Evolutionary conservation across 2,113 vertebrate genomes (phyloP).

Genomic region (Cricetomys ansorgei): DNA sequence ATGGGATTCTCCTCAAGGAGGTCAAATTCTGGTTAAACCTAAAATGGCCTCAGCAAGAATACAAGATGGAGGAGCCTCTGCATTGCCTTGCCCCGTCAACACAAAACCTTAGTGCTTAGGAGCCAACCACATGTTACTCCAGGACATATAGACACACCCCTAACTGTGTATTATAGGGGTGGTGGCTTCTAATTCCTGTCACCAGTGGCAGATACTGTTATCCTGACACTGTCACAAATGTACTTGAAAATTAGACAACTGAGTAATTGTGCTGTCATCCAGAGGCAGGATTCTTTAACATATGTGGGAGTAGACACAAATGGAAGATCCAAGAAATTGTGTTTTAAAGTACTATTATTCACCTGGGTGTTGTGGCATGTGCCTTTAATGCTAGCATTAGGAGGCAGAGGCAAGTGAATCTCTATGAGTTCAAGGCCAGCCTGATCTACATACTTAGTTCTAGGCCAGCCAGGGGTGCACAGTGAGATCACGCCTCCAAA

Average conservation of each 20-base stretch:
- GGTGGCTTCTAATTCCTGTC: not conserved
- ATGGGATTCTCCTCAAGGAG: not conserved
- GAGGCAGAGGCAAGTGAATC: not conserved
- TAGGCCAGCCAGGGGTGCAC: not conserved
- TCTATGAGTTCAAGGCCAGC: not conserved
- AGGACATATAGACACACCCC: not conserved
- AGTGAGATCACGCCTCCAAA: not conserved
- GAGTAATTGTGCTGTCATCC: not conserved
- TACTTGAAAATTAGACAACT: not conserved
- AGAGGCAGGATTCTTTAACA: conserved; percentile 12
- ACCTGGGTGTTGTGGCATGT: not conserved
- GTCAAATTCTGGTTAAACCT: not conserved
- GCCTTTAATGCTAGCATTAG: not conserved
- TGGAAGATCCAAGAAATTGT: not conserved
- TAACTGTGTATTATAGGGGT: not conserved
- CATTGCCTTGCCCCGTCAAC: not conserved
- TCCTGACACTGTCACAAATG: not conserved
- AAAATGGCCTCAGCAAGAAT: not conserved
- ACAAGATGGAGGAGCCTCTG: not conserved
- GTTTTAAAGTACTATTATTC: not conserved
- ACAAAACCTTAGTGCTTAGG: not conserved
- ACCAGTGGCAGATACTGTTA: not conserved
- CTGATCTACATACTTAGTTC: not conserved
- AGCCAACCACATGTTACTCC: not conserved
- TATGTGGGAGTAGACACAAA: not conserved